phyloP scores from a whole-genome alignment of 1,140 invertebrate species.

The Bombus affinis region DNA sequence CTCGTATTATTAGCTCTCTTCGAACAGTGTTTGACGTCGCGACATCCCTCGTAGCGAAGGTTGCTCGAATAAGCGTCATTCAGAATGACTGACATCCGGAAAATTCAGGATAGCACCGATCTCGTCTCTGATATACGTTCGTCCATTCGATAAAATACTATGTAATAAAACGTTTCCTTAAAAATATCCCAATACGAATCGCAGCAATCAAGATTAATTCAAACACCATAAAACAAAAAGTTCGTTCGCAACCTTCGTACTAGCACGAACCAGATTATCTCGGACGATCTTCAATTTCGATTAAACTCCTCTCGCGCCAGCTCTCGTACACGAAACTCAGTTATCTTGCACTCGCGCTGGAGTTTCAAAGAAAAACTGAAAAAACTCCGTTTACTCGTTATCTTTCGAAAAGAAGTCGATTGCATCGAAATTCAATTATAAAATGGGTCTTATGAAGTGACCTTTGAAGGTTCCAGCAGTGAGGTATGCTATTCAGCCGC shows the following conservation, averaged over 20 bases:
- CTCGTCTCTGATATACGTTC: neutral
- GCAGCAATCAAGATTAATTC: neutral
- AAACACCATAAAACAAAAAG: neutral
- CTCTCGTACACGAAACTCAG: neutral
- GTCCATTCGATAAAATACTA: neutral
- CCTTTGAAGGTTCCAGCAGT: constrained; percentile 70
- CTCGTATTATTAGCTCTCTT: neutral
- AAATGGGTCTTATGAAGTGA: constrained; percentile 47
- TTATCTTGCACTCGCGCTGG: too few relatives aligned
- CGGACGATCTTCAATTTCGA: neutral
- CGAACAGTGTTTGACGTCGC: neutral
- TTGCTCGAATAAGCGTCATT: neutral
- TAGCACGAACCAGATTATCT: neutral
- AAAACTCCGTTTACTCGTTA: constrained; percentile 13
- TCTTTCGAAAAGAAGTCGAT: neutral
- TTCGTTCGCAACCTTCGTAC: neutral
- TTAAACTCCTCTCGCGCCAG: neutral
- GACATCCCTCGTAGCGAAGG: neutral
- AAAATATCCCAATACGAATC: neutral
- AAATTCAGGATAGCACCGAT: neutral
- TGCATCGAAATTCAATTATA: neutral
- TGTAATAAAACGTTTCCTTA: neutral
- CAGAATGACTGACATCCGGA: neutral
- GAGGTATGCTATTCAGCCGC: constrained; percentile 70
- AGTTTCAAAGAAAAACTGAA: neutral